phyloP scores from a whole-genome alignment of 2,797 vertebrate species.

The Melanotaenia boesemani region DNA sequence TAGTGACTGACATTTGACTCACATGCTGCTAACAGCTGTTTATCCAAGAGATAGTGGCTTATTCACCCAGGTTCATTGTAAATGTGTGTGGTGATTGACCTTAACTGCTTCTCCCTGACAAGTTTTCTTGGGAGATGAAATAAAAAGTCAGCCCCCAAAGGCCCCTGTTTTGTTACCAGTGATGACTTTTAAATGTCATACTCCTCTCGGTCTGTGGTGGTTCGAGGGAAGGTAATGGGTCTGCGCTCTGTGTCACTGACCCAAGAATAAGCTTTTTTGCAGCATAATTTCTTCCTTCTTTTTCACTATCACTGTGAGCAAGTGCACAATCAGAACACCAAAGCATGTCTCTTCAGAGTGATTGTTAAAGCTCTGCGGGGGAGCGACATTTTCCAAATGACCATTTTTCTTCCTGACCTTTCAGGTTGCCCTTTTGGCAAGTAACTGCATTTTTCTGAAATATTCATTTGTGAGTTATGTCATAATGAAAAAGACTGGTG shows the following conservation, averaged over 20 bases:
- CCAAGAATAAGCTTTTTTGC: constrained; percentile 40
- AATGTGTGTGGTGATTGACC: constrained; percentile 49
- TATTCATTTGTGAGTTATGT: constrained; percentile 66
- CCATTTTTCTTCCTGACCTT: constrained; percentile 74
- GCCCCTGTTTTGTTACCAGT: constrained; percentile 69
- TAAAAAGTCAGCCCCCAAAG: constrained; percentile 48
- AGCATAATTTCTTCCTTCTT: constrained; percentile 6
- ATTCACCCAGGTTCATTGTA: constrained; percentile 38
- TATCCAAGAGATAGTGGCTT: constrained; percentile 22
- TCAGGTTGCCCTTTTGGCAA: constrained; percentile 68
- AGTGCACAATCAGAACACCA: constrained; percentile 39
- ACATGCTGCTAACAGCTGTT: constrained; percentile 31
- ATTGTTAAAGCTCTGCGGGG: constrained; percentile 64
- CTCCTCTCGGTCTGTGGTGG: constrained; percentile 41
- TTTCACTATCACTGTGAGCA: constrained; percentile 21
- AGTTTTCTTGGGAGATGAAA: constrained; percentile 60
- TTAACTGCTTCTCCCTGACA: constrained; percentile 45
- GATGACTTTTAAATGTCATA: constrained; percentile 83
- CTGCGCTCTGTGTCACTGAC: constrained; percentile 24
- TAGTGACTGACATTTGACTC: neutral
- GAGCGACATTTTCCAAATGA: constrained; percentile 73
- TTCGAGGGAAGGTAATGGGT: constrained; percentile 32
- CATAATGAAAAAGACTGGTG: constrained; percentile 47
- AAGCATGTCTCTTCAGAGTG: constrained; percentile 28
- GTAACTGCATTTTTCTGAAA: constrained; percentile 68